Conservation (phyloP, 2,888 invertebrate species). For the Acleris cristana region DNA sequence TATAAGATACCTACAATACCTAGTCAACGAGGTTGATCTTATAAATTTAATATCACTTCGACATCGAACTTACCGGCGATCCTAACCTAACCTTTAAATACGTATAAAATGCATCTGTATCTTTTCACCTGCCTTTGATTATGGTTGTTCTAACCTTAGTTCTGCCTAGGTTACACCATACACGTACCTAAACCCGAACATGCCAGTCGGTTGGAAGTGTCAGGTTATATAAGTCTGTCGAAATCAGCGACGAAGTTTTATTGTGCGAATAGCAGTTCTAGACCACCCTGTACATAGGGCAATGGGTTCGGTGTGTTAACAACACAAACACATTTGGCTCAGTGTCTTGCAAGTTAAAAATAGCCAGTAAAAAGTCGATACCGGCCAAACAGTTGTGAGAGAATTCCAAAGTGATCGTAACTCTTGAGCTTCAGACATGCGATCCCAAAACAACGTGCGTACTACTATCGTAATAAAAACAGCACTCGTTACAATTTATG, state of each 20-base stretch:
- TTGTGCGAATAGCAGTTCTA: too few relatives aligned
- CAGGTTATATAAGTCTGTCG: too few relatives aligned
- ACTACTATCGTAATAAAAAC: slow-evolving; percentile 43
- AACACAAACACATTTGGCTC: slow-evolving; percentile 21
- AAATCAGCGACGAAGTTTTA: too few relatives aligned
- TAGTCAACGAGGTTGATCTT: not conserved
- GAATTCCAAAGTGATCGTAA: slow-evolving; percentile 52
- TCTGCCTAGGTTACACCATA: too few relatives aligned
- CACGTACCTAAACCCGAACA: too few relatives aligned
- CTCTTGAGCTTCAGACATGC: slow-evolving; percentile 43
- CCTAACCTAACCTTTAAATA: too few relatives aligned
- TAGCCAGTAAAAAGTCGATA: slow-evolving; percentile 40
- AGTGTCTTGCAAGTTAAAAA: slow-evolving; percentile 13
- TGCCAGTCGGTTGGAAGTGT: too few relatives aligned
- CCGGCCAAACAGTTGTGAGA: slow-evolving; percentile 45
- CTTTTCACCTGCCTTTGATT: too few relatives aligned
- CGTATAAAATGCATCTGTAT: too few relatives aligned
- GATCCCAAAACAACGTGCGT: slow-evolving; percentile 52
- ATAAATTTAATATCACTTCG: too few relatives aligned
- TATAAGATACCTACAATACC: slow-evolving; percentile 2
- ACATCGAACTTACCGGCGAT: too few relatives aligned
- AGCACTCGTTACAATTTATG: slow-evolving; percentile 43
- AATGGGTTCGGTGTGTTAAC: slow-evolving; percentile 14
- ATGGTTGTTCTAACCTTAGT: too few relatives aligned
- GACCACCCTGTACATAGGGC: slow-evolving; percentile 1